phyloP scores from a whole-genome alignment of 2,888 invertebrate genomes.

The Incurvaria masculella region DNA sequence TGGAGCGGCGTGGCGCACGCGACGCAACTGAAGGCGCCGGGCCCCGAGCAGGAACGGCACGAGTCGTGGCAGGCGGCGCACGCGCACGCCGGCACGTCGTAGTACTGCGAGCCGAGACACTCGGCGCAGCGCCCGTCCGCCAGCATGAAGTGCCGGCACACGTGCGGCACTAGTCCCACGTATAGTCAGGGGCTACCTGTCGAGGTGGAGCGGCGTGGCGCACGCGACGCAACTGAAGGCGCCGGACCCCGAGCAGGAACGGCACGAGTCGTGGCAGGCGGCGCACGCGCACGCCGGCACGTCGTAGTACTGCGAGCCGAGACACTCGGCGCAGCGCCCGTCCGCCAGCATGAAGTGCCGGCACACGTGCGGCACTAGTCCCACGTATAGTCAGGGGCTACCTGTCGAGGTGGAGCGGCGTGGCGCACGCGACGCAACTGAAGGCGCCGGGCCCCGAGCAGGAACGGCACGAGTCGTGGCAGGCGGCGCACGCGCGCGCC shows the following conservation, averaged over 20 bases:
- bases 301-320: slow-evolving; percentile 72
- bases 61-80: slow-evolving; percentile 69
- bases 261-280: slow-evolving; percentile 67
- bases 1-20: slow-evolving; percentile 67
- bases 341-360: slow-evolving; percentile 69
- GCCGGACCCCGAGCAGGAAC: slow-evolving; percentile 68
- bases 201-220: slow-evolving; percentile 65
- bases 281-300: slow-evolving; percentile 65
- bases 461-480: slow-evolving; percentile 66
- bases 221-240: slow-evolving; percentile 69
- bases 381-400: no score
- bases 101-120: slow-evolving; percentile 71
- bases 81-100: slow-evolving; percentile 64
- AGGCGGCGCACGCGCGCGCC: slow-evolving; percentile 66
- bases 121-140: slow-evolving; percentile 71
- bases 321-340: slow-evolving; percentile 71
- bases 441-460: slow-evolving; percentile 71
- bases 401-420: slow-evolving; percentile 67
- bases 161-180: no score
- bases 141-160: slow-evolving; percentile 69
- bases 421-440: slow-evolving; percentile 66
- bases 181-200: no score
- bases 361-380: no score
- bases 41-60: slow-evolving; percentile 68
- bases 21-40: slow-evolving; percentile 68